A percentile compares a stretch with the other conserved stretches of the same genome.
Evolutionary conservation across 2,888 invertebrate genomes (phyloP).

Genomic region (Psylliodes chrysocephalus): DNA sequence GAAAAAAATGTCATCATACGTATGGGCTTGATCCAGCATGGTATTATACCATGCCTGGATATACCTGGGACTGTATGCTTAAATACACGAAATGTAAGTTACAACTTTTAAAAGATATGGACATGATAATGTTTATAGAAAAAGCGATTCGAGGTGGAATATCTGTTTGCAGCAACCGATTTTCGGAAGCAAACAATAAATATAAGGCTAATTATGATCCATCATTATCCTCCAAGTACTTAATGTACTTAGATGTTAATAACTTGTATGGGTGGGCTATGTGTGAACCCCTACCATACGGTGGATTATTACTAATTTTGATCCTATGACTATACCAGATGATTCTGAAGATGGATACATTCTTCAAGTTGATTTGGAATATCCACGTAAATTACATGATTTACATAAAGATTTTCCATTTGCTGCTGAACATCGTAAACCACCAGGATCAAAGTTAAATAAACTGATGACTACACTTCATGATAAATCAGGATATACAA

Average conservation of each 20-base stretch:
- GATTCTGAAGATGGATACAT: constrained; percentile 46
- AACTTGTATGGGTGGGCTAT: constrained; percentile 46
- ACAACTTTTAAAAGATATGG: background rate
- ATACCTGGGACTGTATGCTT: constrained; percentile 53
- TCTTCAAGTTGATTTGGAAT: constrained; percentile 62
- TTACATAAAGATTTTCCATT: background rate
- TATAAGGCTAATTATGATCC: constrained; percentile 52
- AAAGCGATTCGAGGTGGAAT: background rate
- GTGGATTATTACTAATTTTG: constrained; percentile 28
- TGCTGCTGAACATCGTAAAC: background rate
- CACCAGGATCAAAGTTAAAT: constrained; percentile 12
- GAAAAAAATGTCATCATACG: background rate
- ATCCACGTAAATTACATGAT: constrained; percentile 48
- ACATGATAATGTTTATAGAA: background rate
- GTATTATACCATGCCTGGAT: constrained; percentile 56
- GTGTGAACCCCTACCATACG: constrained; percentile 49
- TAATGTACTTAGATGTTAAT: constrained; percentile 44
- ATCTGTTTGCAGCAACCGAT: background rate
- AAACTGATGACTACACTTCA: constrained; percentile 47
- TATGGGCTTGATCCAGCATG: background rate
- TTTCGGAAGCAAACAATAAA: constrained; percentile 47
- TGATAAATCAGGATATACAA: constrained; percentile 48
- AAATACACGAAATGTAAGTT: background rate
- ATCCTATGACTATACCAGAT: constrained; percentile 33
- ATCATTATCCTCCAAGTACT: constrained; percentile 42